Evolutionary conservation across 2,888 invertebrate genomes (phyloP), one percentile per base, ranked within the genome.

Genomic region (Laothoe populi): DNA sequence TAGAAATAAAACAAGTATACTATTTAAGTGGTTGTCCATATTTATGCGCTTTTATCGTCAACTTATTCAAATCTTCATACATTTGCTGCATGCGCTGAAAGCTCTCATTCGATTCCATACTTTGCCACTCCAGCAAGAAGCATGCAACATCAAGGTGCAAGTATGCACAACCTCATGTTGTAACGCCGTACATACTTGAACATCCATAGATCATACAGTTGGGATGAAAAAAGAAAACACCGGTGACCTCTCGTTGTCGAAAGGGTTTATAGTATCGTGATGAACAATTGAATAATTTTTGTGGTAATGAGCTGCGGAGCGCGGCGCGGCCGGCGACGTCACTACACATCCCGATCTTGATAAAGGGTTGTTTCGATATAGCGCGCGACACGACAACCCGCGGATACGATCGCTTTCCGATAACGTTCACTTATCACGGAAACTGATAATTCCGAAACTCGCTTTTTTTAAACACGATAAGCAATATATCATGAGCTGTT

Each of bases 281-380:
- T 84, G 84, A 84, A 85, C 83, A 83, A 83, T 81, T 83, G 82
- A 83, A 87, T 86, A 84, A 83, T 86, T 84, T 82, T 82, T 82
- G 85, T 84, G 78, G 79, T 86, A 86, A 88, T 85, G 84, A 84
- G 76, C 81, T 82, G 77, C 82, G 72, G 69, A 79, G 76, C 72
- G 73, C 71, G 71, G 75, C 68, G 67, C 61, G 62, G 62, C 61
- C 77, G 71, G 89, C 80, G 91, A 90, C 82, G 81, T 87, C 86
- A 78, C 91, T 72, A 71, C 68, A 74, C 74, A 73, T 70, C 86
- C 74, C 91, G 73, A 91, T 92, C 92, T 78, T 78, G 92, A 92
- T 92, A 92, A 92, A 90, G 90, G 89, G 89, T 90, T 88, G 82
- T 73, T 67, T 61, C 26, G 73, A 70, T 77, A 81, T 82, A 81